These are phyloP conservation scores for Delia radicum DNA, from an alignment of 1,140 invertebrate species.

Conservation along the genomic window DNA sequence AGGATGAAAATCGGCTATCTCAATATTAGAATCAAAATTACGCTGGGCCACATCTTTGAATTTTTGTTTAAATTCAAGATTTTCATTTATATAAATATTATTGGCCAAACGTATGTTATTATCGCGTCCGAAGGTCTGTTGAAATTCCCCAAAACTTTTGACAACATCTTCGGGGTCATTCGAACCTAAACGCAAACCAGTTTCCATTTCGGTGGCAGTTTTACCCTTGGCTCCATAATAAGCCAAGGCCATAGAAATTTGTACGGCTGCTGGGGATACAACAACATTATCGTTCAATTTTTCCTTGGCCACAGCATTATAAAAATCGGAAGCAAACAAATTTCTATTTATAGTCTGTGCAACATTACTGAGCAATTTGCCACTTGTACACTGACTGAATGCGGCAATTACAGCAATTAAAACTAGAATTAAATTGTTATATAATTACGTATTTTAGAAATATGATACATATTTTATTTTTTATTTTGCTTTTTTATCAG, in stretches of 20 bases:
- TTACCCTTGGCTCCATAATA: conserved; percentile 49
- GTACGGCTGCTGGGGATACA: conserved; percentile 44
- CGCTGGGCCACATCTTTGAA: conserved; percentile 48
- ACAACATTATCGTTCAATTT: conserved; percentile 47
- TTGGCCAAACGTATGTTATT: conserved; percentile 49
- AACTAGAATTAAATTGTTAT: conserved; percentile 14
- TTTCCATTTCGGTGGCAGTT: conserved; percentile 45
- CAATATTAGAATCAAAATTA: conserved; percentile 49
- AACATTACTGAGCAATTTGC: conserved; percentile 25
- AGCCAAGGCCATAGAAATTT: conserved; percentile 49
- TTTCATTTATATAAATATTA: conserved; percentile 51
- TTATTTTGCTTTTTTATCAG: background rate
- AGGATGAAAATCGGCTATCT: conserved; percentile 51
- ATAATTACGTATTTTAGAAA: background rate
- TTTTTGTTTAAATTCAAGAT: conserved; percentile 48
- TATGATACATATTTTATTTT: background rate
- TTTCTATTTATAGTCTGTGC: conserved; percentile 39
- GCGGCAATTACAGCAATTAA: background rate
- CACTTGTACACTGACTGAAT: conserved; percentile 3
- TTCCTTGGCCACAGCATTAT: conserved; percentile 45
- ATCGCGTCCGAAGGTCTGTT: conserved; percentile 43
- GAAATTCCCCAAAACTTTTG: conserved; percentile 41
- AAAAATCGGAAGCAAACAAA: conserved; percentile 45
- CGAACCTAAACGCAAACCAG: conserved; percentile 42
- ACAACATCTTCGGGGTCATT: conserved; percentile 45